Conservation (phyloP, 2,797 vertebrate genomes). For the Chaetodon trifasciatus region DNA sequence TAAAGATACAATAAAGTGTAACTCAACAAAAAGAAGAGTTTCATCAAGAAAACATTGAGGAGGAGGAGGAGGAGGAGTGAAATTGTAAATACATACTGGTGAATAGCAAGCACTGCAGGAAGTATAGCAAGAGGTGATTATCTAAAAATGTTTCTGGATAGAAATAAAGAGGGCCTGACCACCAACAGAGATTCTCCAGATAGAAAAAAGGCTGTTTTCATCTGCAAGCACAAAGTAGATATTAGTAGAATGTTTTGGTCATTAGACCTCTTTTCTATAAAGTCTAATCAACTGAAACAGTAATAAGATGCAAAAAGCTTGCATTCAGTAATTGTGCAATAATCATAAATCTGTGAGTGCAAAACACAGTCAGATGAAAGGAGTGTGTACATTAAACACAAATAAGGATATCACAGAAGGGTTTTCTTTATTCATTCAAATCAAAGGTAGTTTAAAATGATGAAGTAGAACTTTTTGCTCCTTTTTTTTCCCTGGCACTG, state of each 20-base stretch:
- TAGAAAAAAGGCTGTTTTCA: not conserved
- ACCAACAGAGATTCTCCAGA: not conserved
- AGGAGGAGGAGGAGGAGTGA: too few species aligned
- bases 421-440: conserved; percentile 22
- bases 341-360: not conserved
- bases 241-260: not conserved
- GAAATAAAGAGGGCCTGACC: not conserved
- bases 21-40: not conserved
- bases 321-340: not conserved
- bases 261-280: not conserved
- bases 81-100: too few species aligned
- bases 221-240: too few species aligned
- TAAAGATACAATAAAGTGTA: not conserved
- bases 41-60: too few species aligned
- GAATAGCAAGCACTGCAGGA: not conserved
- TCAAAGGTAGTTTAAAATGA: conserved; percentile 29
- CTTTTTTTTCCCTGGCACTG: conserved; percentile 46
- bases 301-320: not conserved
- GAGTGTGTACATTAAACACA: not conserved
- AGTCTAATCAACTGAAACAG: not conserved
- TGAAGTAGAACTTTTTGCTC: conserved; percentile 36
- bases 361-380: conserved; percentile 1
- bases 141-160: not conserved
- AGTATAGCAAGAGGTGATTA: not conserved
- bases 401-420: not conserved